These are phyloP conservation scores for Chaenocephalus aceratus DNA, from an alignment of 2,113 vertebrate genomes.

Conservation along the genomic window DNA sequence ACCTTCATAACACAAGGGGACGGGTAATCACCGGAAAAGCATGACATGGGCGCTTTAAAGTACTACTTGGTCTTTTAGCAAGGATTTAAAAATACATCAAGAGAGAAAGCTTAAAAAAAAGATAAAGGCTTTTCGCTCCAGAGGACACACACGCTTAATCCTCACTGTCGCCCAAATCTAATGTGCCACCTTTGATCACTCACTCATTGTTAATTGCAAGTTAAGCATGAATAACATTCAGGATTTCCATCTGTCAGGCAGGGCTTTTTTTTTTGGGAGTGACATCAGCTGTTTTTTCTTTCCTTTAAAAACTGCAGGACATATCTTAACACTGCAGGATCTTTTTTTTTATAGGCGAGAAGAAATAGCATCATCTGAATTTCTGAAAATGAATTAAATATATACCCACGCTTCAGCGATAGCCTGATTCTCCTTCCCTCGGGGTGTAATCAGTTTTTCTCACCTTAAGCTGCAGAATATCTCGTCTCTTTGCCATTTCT, in stretches of 20 bases:
- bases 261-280: not conserved
- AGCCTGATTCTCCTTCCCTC: slow-evolving; percentile 17
- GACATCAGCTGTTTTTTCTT: not conserved
- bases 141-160: slow-evolving; percentile 29
- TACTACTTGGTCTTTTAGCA: not conserved
- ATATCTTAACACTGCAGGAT: not conserved
- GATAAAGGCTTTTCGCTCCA: slow-evolving; percentile 11
- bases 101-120: not conserved
- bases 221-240: slow-evolving; percentile 28
- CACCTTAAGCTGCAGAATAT: slow-evolving; percentile 22
- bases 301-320: not conserved
- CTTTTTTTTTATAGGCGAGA: too few relatives aligned
- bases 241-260: slow-evolving; percentile 30
- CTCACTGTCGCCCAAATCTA: slow-evolving; percentile 14
- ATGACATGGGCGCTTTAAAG: not conserved
- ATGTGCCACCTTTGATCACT: slow-evolving; percentile 40
- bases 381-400: slow-evolving; percentile 13
- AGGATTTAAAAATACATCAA: not conserved
- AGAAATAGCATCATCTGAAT: slow-evolving; percentile 17
- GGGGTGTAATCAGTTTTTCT: slow-evolving; percentile 30
- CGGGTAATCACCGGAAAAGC: too few relatives aligned
- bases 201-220: slow-evolving; percentile 30
- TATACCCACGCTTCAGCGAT: not conserved
- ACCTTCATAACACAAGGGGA: too few relatives aligned
- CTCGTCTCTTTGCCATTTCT: not conserved